Base-by-base conservation (phyloP, 2,113 vertebrate species). In the Tretioscincus oriximinensis region DNA sequence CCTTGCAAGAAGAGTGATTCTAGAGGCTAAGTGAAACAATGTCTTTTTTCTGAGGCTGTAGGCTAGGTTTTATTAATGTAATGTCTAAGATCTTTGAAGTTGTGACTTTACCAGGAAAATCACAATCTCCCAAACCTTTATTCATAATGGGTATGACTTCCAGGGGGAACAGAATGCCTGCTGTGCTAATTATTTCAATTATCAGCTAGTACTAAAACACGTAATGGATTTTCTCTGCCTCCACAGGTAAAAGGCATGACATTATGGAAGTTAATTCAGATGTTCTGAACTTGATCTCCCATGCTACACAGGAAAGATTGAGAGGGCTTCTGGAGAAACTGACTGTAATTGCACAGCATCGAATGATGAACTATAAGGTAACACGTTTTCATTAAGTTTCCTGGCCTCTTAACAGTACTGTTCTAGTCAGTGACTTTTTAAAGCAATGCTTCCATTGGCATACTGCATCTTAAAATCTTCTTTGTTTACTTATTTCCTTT, bases 181-280 rank as follows among this genome's bases (percentile, higher is more conserved):
- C 97, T 98, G 97, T 96, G 97, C 97, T 98, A 98, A 98, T 98
- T 98, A 97, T 97, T 98, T 96, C 96, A 95, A 97, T 97, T 96
- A 97, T 96, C 95, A 97, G 96, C 96, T 89, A 92, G 95, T 94
- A 96, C 95, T 95, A 97, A 97, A 97, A 97, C 95, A 96, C 81
- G 96, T 96, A 96, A 97, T 98, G 96, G 96, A 97, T 97, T 97
- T 97, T 95, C 92, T 94, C 91, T 95, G 95, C 95, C 95, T 95
- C 94, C 90, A 93, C 96, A 98, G 97, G 97, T 97, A 96, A 96
- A 95, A 95, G 90, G 92, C 95, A 96, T 93, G 95, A 95, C 92
- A 94, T 97, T 93, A 95, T 90, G 24, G 96, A 96, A 92, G 92
- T 97, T 92, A 95, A 94, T 89, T 95, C 96, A 84, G 97, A 99